Base-by-base conservation (phyloP, 2,888 invertebrate genomes). In the Trypoxylon attenuatum region DNA sequence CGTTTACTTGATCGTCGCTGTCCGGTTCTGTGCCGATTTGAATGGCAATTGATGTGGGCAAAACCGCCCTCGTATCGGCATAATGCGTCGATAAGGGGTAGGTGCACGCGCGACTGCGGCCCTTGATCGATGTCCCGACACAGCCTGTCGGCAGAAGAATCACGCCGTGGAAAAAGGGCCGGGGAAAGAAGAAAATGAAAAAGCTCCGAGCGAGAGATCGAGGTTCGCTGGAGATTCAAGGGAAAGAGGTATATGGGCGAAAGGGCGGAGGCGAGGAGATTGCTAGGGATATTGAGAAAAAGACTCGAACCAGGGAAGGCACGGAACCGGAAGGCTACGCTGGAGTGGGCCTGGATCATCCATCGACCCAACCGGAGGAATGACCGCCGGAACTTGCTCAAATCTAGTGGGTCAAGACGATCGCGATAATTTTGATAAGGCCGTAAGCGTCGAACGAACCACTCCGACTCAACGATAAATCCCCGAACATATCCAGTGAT, bases 1-100 rank as follows among this genome's bases (percentile, higher is more conserved):
- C 38, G 16, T 19, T 42, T 22, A 3, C 33, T 19, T 27, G 18
- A 16, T n/a, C 25, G 4, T 49, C 21, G 47, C 61, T 68, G 69
- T 66, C 63, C 46, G 46, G 43, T 56, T 77, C 78, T 77, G 69
- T 74, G 71, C 72, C 76, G 79, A 82, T 82, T 78, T 73, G 79
- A 82, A 82, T 80, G 72, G 80, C 79, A 78, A 82, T 83, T 81
- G 81, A 83, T 82, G 79, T 76, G 60, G 59, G 74, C 76, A 79
- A 82, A 83, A 82, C 76, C 81, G 60, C 73, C 68, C 57, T 80
- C 76, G 79, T 78, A 81, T 80, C 77, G 77, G 71, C 76, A 76
- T 81, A 80, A 82, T 78, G 77, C 71, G 68, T 53, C 57, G 29
- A n/a, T n/a, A n/a, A n/a, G n/a, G n/a, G n/a, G n/a, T n/a, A n/a